Base-by-base conservation (phyloP, 2,888 invertebrate genomes). In the Xylota segnis region DNA sequence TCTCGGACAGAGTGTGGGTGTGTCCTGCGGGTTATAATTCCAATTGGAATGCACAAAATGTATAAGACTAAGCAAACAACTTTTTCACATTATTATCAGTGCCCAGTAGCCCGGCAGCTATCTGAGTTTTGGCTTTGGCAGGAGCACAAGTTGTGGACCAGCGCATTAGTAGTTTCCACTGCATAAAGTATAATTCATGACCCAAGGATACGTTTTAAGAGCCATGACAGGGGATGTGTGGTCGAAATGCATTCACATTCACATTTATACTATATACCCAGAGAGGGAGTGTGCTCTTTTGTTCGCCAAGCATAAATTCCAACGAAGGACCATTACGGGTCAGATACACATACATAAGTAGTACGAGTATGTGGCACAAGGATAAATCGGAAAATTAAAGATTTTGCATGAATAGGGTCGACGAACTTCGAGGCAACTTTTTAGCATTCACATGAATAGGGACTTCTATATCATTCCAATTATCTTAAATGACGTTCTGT, bases 31-130 rank as follows among this genome's bases (percentile, higher is more conserved):
- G 12, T 9, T 9, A 37, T 37, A 2, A 10, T 37, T 37, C 37
- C 37, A 43, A 14, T n/a, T 12, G 40, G n/a, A 40, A n/a, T 43
- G 43, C 43, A 14, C 14, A 43, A 3, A 43, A 43, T 43, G 5
- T 6, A 43, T 43, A 14, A 43, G 14, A 14, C 14, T 43, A 14
- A 43, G 43, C 43, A 43, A 14, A 43, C 6, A 43, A 43, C 43
- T 14, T 43, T 34, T 43, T n/a, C 43, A 23, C 23, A 50, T 50
- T 50, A 50, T 50, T 50, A 50, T 50, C 23, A 50, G 50, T 23
- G 23, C 3, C 3, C 5, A 12, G 10, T 23, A 12, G 50, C 50
- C 50, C 23, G 23, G 1, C 23, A 50, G 50, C 50, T 12, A 10
- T 4, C 9, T 34, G 2, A 5, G 6, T 14, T 10, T 43, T 18